These are phyloP conservation scores for Odontesthes bonariensis DNA, from an alignment of 2,113 vertebrate genomes.

Conservation along the genomic window DNA sequence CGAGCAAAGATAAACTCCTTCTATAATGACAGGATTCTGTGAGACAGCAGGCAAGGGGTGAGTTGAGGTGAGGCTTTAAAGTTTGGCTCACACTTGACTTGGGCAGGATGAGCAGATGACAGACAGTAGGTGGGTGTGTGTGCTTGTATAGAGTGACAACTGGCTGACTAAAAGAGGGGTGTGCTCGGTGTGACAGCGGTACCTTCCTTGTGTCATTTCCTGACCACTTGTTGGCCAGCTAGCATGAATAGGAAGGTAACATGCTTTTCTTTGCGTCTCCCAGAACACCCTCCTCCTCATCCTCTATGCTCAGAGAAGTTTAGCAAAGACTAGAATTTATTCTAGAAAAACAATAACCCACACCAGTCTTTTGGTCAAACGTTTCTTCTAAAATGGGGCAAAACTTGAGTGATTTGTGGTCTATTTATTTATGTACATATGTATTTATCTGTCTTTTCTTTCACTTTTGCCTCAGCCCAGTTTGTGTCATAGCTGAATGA, in stretches of 20 bases:
- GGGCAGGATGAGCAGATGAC: slow-evolving; percentile 44
- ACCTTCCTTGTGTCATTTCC: slow-evolving; percentile 60
- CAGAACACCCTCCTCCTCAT: slow-evolving; percentile 34
- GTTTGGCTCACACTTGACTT: slow-evolving; percentile 13
- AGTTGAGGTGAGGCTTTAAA: slow-evolving; percentile 36
- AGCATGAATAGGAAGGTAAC: slow-evolving; percentile 51
- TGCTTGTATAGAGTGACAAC: background rate
- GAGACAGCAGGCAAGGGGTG: slow-evolving; percentile 22
- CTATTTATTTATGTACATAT: background rate
- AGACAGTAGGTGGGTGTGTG: slow-evolving; percentile 16
- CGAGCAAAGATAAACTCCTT: slow-evolving; percentile 41
- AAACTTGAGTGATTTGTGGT: slow-evolving; percentile 35
- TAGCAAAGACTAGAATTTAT: slow-evolving; percentile 44
- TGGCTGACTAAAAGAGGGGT: slow-evolving; percentile 7
- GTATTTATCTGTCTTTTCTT: slow-evolving; percentile 24
- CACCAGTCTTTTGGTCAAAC: slow-evolving; percentile 43
- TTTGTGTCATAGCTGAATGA: slow-evolving; percentile 22
- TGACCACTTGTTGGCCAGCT: slow-evolving; percentile 54
- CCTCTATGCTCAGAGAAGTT: slow-evolving; percentile 11
- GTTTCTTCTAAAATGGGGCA: slow-evolving; percentile 53
- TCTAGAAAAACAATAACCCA: slow-evolving; percentile 54
- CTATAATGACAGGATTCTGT: background rate
- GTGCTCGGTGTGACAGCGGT: slow-evolving; percentile 38
- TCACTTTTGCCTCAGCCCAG: slow-evolving; percentile 33
- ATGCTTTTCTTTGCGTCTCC: slow-evolving; percentile 39